Evolutionary conservation across 2,888 invertebrate genomes (phyloP).

Genomic region (Himalopsyche anomala): DNA sequence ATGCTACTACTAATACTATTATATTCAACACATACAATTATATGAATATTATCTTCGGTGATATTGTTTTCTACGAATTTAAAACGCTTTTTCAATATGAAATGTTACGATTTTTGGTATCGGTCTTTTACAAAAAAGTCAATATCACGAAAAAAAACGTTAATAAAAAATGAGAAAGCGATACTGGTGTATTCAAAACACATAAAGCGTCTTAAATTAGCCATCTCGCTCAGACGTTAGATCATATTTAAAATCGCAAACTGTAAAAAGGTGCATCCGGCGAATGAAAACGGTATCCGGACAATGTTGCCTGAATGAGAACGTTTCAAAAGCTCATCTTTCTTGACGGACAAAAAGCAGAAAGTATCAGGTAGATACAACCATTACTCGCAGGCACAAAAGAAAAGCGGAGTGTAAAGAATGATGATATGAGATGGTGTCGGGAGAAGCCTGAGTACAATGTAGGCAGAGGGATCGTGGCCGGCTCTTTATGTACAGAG

Average conservation of each 20-base stretch:
- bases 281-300: conserved; percentile 17
- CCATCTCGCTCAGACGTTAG: background rate
- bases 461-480: conserved; percentile 35
- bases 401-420: conserved; percentile 41
- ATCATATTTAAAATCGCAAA: conserved; percentile 39
- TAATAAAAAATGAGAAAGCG: background rate
- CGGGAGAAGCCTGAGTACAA: conserved; percentile 27
- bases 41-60: too few relatives aligned
- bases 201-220: background rate
- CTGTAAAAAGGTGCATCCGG: conserved; percentile 43
- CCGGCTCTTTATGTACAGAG: conserved; percentile 31
- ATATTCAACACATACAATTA: too few relatives aligned
- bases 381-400: conserved; percentile 53
- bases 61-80: too few relatives aligned
- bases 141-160: background rate
- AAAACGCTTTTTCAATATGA: too few relatives aligned
- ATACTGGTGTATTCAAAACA: background rate
- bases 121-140: too few relatives aligned
- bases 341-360: conserved; percentile 54
- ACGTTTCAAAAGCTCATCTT: conserved; percentile 57
- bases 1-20: too few relatives aligned
- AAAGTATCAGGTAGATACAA: conserved; percentile 46
- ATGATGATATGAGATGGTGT: conserved; percentile 44
- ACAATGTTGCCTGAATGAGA: conserved; percentile 58
- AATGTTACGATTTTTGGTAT: too few relatives aligned